phyloP scores from a whole-genome alignment of 92 coral and sea anemone genomes.

The Palythoa heliodiscus region DNA sequence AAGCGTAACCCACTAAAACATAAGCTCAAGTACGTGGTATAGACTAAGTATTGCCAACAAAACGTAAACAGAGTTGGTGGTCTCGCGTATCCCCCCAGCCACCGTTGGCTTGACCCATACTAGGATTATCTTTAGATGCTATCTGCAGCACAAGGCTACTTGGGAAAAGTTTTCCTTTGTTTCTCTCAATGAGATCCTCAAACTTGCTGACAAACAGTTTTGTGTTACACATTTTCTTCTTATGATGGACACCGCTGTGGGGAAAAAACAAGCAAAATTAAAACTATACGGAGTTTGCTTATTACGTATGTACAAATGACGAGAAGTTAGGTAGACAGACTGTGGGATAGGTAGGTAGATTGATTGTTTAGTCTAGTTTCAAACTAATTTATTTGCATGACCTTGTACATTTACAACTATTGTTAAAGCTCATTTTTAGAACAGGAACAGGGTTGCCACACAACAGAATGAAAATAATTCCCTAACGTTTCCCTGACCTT shows the following conservation, averaged over 20 bases:
- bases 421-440: no score
- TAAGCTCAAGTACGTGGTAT: not conserved
- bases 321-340: no score
- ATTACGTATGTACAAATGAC: no score
- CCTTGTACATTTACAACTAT: no score
- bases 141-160: constrained; percentile 58
- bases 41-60: constrained; percentile 27
- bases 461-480: no score
- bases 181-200: constrained; percentile 68
- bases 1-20: no score
- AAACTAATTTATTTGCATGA: no score
- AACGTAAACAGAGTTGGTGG: constrained; percentile 73
- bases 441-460: no score
- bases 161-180: constrained; percentile 67
- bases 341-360: not conserved
- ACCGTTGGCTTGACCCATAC: constrained; percentile 82
- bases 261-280: not conserved
- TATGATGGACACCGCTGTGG: constrained; percentile 94
- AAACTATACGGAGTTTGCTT: not conserved
- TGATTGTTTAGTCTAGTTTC: not conserved
- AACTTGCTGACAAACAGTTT: constrained; percentile 56
- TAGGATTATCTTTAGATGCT: constrained; percentile 9
- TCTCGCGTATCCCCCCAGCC: constrained; percentile 98
- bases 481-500: no score
- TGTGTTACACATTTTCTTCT: constrained; percentile 70